phyloP scores from a whole-genome alignment of 2,113 vertebrate genomes.

The Motacilla tschutschensis region DNA sequence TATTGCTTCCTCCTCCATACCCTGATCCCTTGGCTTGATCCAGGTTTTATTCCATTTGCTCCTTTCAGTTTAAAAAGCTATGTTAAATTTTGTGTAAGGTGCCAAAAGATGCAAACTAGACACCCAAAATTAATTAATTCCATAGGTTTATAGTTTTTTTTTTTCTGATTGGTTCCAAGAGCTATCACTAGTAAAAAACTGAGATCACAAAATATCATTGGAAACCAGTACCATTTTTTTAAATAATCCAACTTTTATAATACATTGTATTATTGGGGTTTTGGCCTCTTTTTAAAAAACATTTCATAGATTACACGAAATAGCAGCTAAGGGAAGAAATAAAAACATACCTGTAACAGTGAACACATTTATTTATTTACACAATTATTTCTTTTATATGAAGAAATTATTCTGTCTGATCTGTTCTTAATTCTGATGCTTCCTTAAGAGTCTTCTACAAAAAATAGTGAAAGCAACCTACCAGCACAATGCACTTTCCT shows the following conservation, averaged over 20 bases:
- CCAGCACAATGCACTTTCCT: neutral
- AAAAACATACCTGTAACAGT: neutral
- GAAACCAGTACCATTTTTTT: neutral
- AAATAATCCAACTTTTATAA: neutral
- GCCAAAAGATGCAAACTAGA: neutral
- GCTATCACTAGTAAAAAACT: neutral
- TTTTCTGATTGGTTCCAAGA: neutral
- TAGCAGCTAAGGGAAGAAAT: neutral
- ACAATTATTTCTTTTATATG: neutral
- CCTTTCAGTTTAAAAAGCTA: neutral
- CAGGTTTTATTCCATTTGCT: neutral
- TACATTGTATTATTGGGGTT: rapidly evolving
- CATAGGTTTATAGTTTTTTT: neutral
- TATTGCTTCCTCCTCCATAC: neutral
- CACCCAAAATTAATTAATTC: neutral
- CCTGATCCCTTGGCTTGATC: neutral
- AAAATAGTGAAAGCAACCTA: neutral
- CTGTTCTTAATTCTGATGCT: neutral
- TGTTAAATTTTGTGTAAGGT: neutral
- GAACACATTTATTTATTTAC: neutral
- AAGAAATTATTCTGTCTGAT: neutral
- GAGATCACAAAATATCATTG: neutral
- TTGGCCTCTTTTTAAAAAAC: neutral
- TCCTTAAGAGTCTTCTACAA: neutral
- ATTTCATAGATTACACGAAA: neutral